Conservation (phyloP, 2,888 invertebrate species). For the Cancer borealis region DNA sequence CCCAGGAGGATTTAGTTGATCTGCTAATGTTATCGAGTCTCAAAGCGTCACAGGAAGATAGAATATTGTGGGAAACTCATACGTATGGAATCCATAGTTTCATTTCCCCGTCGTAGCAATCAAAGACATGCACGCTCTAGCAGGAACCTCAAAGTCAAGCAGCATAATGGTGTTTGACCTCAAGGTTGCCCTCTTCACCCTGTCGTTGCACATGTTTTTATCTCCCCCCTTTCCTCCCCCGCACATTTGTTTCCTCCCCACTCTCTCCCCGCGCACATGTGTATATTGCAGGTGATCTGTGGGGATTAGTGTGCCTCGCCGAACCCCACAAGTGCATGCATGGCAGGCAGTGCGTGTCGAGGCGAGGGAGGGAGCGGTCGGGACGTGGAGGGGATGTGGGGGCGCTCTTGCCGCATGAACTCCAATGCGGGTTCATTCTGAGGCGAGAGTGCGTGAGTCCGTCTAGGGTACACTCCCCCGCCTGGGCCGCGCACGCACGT, state of each 20-base stretch:
- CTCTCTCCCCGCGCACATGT: neutral
- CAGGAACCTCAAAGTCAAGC: neutral
- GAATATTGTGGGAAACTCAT: neutral
- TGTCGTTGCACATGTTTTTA: neutral
- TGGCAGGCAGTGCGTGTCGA: constrained; percentile 29
- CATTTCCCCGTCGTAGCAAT: neutral
- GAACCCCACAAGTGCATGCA: constrained; percentile 1
- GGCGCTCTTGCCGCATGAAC: constrained; percentile 36
- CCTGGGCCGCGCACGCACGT: constrained; percentile 35
- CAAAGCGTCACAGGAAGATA: neutral
- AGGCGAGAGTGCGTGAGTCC: constrained; percentile 31
- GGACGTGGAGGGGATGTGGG: neutral
- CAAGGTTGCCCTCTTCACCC: neutral
- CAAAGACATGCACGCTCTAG: neutral
- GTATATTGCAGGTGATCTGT: neutral
- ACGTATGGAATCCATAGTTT: neutral
- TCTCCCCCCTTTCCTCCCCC: neutral
- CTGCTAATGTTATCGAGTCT: neutral
- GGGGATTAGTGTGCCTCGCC: neutral
- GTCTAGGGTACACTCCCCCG: constrained; percentile 10
- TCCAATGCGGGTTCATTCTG: constrained; percentile 43
- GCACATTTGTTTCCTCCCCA: neutral
- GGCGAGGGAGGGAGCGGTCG: neutral
- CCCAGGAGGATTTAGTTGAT: neutral
- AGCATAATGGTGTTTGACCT: neutral